These are phyloP conservation scores for Diorhabda carinulata DNA, from an alignment of 1,140 invertebrate genomes.

Conservation along the genomic window DNA sequence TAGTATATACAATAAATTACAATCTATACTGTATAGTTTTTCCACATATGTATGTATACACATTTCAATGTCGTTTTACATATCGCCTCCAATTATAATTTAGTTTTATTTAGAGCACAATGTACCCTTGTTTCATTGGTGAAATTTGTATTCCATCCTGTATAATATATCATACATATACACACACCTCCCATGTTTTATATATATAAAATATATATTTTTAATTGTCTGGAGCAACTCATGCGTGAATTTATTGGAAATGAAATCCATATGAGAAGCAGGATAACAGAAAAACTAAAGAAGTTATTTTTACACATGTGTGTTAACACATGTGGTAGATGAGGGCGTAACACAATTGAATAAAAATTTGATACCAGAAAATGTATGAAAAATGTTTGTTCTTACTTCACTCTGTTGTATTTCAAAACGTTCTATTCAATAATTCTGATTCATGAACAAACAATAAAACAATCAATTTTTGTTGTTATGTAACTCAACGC, in stretches of 20 bases:
- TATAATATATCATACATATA: not conserved
- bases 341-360: not conserved
- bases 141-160: not conserved
- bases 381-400: not conserved
- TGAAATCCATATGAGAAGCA: conserved; percentile 41
- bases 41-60: too few species aligned
- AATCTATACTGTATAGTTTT: too few species aligned
- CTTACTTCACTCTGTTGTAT: too few species aligned
- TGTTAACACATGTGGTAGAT: conserved; percentile 19
- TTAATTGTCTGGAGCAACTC: conserved; percentile 13
- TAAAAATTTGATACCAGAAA: not conserved
- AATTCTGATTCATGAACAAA: too few species aligned
- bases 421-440: too few species aligned
- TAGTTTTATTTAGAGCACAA: too few species aligned
- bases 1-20: too few species aligned
- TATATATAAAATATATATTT: not conserved
- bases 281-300: conserved; percentile 28
- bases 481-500: conserved; percentile 6
- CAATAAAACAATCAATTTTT: not conserved
- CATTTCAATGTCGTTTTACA: too few species aligned
- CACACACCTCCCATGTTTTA: not conserved
- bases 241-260: conserved; percentile 46
- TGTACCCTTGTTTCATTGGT: not conserved
- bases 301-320: conserved; percentile 20
- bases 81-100: too few species aligned